A percentile compares a stretch with the other conserved stretches of the same genome.
Evolutionary conservation across 2,113 vertebrate genomes (phyloP).

Genomic region (Hippocampus comes): DNA sequence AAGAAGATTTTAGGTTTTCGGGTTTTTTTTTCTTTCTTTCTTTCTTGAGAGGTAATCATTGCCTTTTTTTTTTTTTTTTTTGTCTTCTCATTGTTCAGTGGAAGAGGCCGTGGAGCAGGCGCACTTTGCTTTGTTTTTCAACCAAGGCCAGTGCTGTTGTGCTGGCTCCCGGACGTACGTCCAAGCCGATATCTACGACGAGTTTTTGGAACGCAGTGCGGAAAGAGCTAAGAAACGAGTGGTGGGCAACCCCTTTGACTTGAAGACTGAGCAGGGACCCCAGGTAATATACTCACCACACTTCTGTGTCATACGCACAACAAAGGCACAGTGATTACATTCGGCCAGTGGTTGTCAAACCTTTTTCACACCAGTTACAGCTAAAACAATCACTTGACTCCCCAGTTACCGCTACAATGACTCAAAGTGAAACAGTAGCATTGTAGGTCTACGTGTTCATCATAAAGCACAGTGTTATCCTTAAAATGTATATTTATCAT

Average conservation of each 20-base stretch:
- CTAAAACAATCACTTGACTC: no score
- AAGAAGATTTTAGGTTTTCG: neutral
- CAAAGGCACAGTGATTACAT: neutral
- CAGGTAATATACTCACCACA: slow-evolving; percentile 75
- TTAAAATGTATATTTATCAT: no score
- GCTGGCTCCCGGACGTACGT: slow-evolving; percentile 90
- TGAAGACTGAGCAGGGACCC: slow-evolving; percentile 89
- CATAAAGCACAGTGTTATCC: no score
- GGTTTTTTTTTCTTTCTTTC: neutral
- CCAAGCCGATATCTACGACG: slow-evolving; percentile 85
- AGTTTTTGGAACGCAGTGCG: slow-evolving; percentile 88
- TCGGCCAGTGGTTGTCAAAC: neutral
- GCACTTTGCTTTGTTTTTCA: slow-evolving; percentile 94
- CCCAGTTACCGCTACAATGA: neutral
- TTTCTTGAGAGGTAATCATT: neutral
- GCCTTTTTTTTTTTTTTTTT: slow-evolving; percentile 13
- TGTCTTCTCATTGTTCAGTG: slow-evolving; percentile 68
- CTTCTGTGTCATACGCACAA: neutral
- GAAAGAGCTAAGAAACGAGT: slow-evolving; percentile 81
- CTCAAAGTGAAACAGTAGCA: neutral
- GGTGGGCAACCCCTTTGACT: slow-evolving; percentile 91
- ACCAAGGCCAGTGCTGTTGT: slow-evolving; percentile 97
- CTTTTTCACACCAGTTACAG: no score
- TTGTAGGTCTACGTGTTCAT: neutral
- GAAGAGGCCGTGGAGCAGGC: slow-evolving; percentile 92